A percentile compares a stretch with the other conserved stretches of the same genome.
phyloP scores from a whole-genome alignment of 2,888 invertebrate species.

The Galeopsomyia nigrocyanea region DNA sequence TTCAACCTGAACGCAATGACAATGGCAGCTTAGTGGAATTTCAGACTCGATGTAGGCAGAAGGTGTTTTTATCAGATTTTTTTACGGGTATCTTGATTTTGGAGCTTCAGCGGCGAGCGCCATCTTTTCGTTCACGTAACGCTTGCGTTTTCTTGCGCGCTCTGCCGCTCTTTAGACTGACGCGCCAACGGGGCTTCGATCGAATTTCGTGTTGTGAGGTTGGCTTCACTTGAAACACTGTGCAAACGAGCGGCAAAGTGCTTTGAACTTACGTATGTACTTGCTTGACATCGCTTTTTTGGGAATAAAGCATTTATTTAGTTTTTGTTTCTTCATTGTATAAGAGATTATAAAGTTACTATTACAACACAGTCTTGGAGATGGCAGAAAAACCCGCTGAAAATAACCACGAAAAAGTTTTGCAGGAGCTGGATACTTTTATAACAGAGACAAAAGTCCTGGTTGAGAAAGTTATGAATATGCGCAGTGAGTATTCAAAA shows the following conservation, averaged over 20 bases:
- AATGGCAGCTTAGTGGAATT: too few relatives aligned
- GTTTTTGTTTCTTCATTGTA: too few relatives aligned
- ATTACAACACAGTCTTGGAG: too few relatives aligned
- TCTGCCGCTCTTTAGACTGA: too few relatives aligned
- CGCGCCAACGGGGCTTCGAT: too few relatives aligned
- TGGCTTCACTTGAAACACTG: not conserved
- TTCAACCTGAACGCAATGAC: too few relatives aligned
- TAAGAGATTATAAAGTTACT: too few relatives aligned
- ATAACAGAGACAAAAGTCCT: slow-evolving; percentile 49
- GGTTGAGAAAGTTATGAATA: slow-evolving; percentile 53
- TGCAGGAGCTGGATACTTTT: slow-evolving; percentile 41
- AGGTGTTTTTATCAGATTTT: too few relatives aligned
- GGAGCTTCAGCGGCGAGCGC: slow-evolving; percentile 18
- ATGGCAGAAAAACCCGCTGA: not conserved
- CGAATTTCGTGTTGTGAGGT: too few relatives aligned
- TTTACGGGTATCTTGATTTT: too few relatives aligned
- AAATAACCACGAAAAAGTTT: slow-evolving; percentile 23
- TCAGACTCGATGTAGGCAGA: too few relatives aligned
- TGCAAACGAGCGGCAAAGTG: not conserved
- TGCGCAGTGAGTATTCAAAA: slow-evolving; percentile 52
- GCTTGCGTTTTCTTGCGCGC: slow-evolving; percentile 1
- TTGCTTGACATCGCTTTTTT: not conserved
- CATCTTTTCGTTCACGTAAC: slow-evolving; percentile 34
- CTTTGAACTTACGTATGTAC: not conserved
- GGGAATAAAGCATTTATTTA: too few relatives aligned